Evolutionary conservation across 2,888 invertebrate genomes (phyloP).

Genomic region (Ephialtes manifestator): DNA sequence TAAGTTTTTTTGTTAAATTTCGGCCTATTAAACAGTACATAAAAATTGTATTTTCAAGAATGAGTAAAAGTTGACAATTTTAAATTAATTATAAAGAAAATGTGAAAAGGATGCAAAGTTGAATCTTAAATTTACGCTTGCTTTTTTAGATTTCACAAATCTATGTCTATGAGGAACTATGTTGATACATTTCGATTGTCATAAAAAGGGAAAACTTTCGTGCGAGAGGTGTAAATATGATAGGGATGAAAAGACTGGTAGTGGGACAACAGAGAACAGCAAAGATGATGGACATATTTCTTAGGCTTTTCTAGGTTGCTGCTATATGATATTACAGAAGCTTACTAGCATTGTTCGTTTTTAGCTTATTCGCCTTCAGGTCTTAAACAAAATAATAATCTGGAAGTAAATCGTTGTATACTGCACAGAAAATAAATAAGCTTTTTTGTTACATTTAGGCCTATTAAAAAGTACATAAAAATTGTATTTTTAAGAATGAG

Average conservation of each 20-base stretch:
- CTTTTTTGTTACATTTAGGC: background rate
- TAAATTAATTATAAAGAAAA: background rate
- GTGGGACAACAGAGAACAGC: slow-evolving; percentile 1
- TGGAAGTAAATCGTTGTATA: background rate
- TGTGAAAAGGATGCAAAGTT: too few species aligned
- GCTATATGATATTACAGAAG: background rate
- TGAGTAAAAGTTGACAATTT: background rate
- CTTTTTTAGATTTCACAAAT: too few species aligned
- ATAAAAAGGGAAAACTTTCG: background rate
- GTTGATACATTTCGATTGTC: too few species aligned
- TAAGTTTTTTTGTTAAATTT: background rate
- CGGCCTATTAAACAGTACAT: background rate
- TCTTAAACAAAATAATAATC: background rate
- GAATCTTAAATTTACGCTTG: too few species aligned
- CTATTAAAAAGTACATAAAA: background rate
- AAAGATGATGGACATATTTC: slow-evolving; percentile 12
- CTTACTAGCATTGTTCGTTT: background rate
- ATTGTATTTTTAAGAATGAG: background rate
- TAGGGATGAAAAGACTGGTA: slow-evolving; percentile 27
- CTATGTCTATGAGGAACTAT: too few species aligned
- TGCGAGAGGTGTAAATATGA: slow-evolving; percentile 41
- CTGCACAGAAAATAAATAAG: background rate
- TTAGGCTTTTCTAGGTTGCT: slow-evolving; percentile 4
- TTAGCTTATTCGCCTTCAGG: background rate
- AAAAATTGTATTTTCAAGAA: background rate